phyloP scores from a whole-genome alignment of 2,797 vertebrate species.

The Clarias platycephalus region DNA sequence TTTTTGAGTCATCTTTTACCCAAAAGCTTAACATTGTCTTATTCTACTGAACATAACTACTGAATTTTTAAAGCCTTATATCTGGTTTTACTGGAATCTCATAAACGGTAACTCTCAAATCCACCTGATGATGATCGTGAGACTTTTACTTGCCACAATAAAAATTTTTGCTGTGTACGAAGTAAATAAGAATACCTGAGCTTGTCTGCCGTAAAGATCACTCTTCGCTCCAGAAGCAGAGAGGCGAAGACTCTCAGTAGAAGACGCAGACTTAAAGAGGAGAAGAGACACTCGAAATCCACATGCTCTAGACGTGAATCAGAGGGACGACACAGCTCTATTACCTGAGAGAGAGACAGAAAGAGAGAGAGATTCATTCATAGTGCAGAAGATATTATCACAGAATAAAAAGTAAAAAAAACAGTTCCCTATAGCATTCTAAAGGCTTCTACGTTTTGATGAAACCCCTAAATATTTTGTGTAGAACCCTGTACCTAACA shows the following conservation, averaged over 20 bases:
- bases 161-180: neutral
- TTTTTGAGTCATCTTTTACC: neutral
- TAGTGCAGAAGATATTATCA: no score
- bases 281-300: slow-evolving; percentile 94
- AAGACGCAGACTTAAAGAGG: slow-evolving; percentile 88
- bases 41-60: neutral
- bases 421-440: neutral
- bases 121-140: neutral
- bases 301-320: slow-evolving; percentile 97
- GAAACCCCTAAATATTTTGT: neutral
- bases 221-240: slow-evolving; percentile 90
- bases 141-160: neutral
- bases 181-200: slow-evolving; percentile 80
- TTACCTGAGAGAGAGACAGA: slow-evolving; percentile 65
- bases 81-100: neutral
- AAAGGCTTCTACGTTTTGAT: neutral
- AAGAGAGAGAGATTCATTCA: neutral
- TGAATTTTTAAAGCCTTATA: neutral
- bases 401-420: neutral
- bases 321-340: slow-evolving; percentile 89
- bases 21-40: neutral
- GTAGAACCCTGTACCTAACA: neutral
- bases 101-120: neutral
- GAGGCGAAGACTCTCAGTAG: slow-evolving; percentile 94
- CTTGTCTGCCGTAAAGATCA: slow-evolving; percentile 95